These are phyloP conservation scores for Hyperopisus bebe DNA, from an alignment of 2,113 vertebrate species.

Conservation along the genomic window DNA sequence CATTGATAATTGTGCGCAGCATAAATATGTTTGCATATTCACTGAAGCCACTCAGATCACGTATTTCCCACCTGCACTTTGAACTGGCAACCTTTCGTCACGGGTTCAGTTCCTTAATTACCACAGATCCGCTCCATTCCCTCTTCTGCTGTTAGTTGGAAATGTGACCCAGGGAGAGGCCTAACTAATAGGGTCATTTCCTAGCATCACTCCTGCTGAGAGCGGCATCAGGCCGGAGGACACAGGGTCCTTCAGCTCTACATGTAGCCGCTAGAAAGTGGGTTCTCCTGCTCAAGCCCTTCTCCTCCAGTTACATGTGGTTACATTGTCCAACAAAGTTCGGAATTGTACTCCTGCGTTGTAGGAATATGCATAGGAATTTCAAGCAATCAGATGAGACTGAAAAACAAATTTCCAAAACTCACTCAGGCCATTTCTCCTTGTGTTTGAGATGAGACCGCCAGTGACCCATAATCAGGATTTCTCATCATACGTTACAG, in stretches of 20 bases:
- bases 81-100: not conserved
- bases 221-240: not conserved
- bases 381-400: not conserved
- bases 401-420: not conserved
- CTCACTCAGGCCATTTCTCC: not conserved
- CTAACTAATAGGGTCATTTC: not conserved
- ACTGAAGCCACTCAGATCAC: not conserved
- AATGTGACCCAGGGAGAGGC: not conserved
- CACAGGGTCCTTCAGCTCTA: not conserved
- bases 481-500: not conserved
- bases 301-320: not conserved
- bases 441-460: not conserved
- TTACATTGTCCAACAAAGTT: not conserved
- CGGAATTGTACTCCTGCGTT: not conserved
- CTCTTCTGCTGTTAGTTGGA: not conserved
- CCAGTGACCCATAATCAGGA: not conserved
- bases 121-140: not conserved
- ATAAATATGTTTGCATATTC: not conserved
- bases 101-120: not conserved
- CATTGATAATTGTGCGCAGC: not conserved
- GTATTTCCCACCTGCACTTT: not conserved
- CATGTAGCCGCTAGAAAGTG: not conserved
- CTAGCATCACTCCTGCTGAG: not conserved
- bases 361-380: not conserved
- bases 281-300: not conserved